Percentiles rank a stretch among this genome's conserved stretches.
Conservation (phyloP, 2,113 vertebrate species). For the Falcunculus frontatus region DNA sequence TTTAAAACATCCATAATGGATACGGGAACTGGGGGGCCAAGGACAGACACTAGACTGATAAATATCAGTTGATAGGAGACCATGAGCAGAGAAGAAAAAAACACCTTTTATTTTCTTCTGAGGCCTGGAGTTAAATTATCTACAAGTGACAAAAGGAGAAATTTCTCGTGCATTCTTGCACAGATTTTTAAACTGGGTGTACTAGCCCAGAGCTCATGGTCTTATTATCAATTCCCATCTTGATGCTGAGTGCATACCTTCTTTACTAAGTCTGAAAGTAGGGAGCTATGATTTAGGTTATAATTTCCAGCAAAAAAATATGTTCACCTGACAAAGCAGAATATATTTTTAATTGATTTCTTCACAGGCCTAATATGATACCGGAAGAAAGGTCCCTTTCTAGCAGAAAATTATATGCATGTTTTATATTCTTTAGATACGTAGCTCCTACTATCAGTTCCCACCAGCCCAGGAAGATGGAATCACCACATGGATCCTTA, state of each 20-base stretch:
- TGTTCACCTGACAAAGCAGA: not conserved
- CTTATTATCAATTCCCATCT: not conserved
- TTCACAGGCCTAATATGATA: not conserved
- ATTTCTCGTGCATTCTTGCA: not conserved
- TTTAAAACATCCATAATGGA: not conserved
- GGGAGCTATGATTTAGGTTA: not conserved
- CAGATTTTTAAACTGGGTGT: not conserved
- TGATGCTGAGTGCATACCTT: not conserved
- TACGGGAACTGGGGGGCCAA: accelerated
- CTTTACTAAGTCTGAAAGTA: not conserved
- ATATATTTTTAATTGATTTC: not conserved
- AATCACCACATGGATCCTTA: not conserved
- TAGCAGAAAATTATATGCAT: not conserved
- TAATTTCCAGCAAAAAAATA: not conserved
- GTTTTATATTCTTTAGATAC: not conserved
- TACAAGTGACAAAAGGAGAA: not conserved
- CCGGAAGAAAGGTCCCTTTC: not conserved
- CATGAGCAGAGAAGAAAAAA: not conserved
- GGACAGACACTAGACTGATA: not conserved
- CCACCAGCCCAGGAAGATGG: not conserved
- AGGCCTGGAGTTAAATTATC: not conserved
- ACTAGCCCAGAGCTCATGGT: not conserved
- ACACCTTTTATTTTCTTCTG: not conserved
- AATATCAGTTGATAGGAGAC: not conserved
- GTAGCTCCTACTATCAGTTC: not conserved